A percentile compares a stretch with the other conserved stretches of the same genome.
Conservation (phyloP, 2,888 invertebrate genomes). For the Acheta domesticus region DNA sequence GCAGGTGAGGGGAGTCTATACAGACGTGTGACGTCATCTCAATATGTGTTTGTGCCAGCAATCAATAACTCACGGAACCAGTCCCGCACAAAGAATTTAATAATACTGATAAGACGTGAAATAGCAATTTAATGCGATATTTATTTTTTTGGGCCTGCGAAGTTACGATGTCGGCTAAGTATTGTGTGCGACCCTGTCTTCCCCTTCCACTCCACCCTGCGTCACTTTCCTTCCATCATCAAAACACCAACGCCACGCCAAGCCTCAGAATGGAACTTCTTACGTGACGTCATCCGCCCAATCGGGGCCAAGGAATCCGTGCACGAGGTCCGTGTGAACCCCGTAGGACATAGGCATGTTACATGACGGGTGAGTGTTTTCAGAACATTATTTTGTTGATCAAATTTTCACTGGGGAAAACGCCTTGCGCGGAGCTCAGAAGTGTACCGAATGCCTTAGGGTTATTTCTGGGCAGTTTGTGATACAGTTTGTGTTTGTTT, state of each 20-base stretch:
- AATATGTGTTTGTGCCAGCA: no score
- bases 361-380: constrained; percentile 54
- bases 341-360: constrained; percentile 43
- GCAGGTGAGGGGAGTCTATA: no score
- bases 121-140: no score
- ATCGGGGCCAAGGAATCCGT: constrained; percentile 40
- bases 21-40: no score
- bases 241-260: constrained; percentile 35
- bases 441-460: constrained; percentile 25
- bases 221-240: constrained; percentile 30
- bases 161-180: not conserved
- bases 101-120: not conserved
- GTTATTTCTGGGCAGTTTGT: constrained; percentile 27
- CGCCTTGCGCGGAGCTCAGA: constrained; percentile 30
- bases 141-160: no score
- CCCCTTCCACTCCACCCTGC: constrained; percentile 24
- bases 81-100: not conserved
- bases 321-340: constrained; percentile 41
- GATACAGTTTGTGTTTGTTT: constrained; percentile 24
- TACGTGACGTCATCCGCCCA: constrained; percentile 39
- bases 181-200: not conserved
- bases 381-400: constrained; percentile 53
- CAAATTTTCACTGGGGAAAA: constrained; percentile 48
- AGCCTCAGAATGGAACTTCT: constrained; percentile 37
- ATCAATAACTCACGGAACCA: no score